Conservation (phyloP, 2,888 invertebrate species). For the Epinotia bilunana region DNA sequence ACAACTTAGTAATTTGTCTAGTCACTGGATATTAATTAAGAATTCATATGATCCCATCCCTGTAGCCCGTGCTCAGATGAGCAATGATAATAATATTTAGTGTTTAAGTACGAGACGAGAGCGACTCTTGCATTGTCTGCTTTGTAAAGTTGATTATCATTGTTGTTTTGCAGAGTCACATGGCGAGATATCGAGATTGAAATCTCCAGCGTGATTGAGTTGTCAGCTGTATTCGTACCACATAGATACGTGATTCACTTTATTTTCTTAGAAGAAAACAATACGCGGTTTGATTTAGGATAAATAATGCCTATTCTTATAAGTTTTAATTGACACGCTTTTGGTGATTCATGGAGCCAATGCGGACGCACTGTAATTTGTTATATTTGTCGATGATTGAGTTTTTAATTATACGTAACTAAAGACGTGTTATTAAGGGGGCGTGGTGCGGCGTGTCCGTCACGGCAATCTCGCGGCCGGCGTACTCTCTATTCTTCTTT, state of each 20-base stretch:
- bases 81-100: conserved; percentile 61
- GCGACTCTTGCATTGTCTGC: conserved; percentile 62
- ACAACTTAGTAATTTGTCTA: conserved; percentile 61
- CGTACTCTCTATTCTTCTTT: conserved; percentile 58
- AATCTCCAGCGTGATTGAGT: conserved; percentile 68
- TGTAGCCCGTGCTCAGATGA: conserved; percentile 67
- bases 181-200: conserved; percentile 72
- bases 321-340: conserved; percentile 75
- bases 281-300: conserved; percentile 66
- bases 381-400: conserved; percentile 80
- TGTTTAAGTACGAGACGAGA: conserved; percentile 61
- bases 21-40: conserved; percentile 81
- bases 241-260: conserved; percentile 53
- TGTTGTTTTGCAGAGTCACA: conserved; percentile 69
- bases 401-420: conserved; percentile 82
- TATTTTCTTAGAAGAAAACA: conserved; percentile 70
- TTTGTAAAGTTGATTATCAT: conserved; percentile 70
- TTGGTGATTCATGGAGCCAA: conserved; percentile 71
- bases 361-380: conserved; percentile 69
- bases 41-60: conserved; percentile 58
- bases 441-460: conserved; percentile 72
- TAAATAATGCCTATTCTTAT: conserved; percentile 66
- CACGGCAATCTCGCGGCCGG: conserved; percentile 66
- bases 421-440: conserved; percentile 76
- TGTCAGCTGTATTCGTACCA: conserved; percentile 77